phyloP scores from a whole-genome alignment of 2,113 vertebrate genomes.

The Potamarius usumacintae region DNA sequence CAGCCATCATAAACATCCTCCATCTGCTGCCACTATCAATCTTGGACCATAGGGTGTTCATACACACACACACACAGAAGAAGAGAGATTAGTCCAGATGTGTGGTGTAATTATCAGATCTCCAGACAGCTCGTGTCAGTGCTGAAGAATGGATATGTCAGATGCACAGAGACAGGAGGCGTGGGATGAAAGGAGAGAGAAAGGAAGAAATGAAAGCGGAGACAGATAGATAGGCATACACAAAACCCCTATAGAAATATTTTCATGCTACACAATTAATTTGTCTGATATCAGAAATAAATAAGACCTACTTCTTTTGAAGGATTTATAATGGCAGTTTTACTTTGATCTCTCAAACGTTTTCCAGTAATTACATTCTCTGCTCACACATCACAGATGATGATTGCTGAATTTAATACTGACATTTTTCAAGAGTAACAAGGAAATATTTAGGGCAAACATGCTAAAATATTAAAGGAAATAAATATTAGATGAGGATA shows the following conservation, averaged over 20 bases:
- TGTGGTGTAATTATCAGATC: slow-evolving; percentile 48
- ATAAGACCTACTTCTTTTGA: neutral
- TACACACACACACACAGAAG: neutral
- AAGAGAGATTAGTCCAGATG: slow-evolving; percentile 45
- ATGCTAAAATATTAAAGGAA: slow-evolving; percentile 17
- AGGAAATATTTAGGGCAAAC: neutral
- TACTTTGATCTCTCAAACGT: neutral
- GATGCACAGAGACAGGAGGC: slow-evolving; percentile 24
- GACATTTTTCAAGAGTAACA: neutral
- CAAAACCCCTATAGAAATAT: slow-evolving; percentile 12
- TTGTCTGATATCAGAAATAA: neutral
- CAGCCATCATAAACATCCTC: slow-evolving; percentile 40
- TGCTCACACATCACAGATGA: neutral
- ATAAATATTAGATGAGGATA: slow-evolving; percentile 18
- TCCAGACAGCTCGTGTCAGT: slow-evolving; percentile 42
- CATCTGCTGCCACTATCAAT: slow-evolving; percentile 40
- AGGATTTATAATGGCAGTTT: neutral
- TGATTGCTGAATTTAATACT: neutral
- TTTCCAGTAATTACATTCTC: neutral
- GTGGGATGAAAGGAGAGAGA: slow-evolving; percentile 8
- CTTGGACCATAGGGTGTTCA: slow-evolving; percentile 31
- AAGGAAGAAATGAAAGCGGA: neutral
- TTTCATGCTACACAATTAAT: neutral
- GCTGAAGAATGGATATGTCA: slow-evolving; percentile 48
- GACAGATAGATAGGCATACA: slow-evolving; percentile 21